Evolutionary conservation across 2,113 vertebrate genomes (phyloP), one percentile per base, ranked within the genome.

Genomic region (Blennius ocellaris): DNA sequence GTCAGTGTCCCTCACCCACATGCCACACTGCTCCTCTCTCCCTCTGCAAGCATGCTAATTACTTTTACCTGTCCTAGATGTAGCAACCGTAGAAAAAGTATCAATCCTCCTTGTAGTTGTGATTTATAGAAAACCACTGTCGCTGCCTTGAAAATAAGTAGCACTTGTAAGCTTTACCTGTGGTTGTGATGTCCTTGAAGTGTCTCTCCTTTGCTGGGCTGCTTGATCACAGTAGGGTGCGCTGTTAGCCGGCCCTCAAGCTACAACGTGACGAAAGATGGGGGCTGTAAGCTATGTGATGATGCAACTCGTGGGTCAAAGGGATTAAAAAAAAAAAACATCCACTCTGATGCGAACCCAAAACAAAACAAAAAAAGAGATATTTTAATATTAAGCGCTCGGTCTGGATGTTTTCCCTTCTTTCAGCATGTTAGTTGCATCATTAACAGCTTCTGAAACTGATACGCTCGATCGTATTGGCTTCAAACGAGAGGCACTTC

Each of bases 1-100:
- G 91, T 94, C 90, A 87, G 87, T 90, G 94, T 94, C 92, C 92
- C 90, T 92, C 87, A 93, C 92, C 92, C 92, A 94, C 93, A 93
- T 93, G 91, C 92, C 92, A 93, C 93, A 92, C 91, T 91, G 90
- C 92, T 91, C 92, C 93, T 94, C 87, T 94, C 90, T 91, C 90
- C 91, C 87, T 93, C 90, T 90, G 57, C 82, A 87, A 91, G 93
- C 93, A 94, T 94, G 93, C 86, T 50, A 30, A 85, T 60, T 47
- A 90, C 85, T 84, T 51, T 90, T 69, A 81, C 21, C 84, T 93
- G 89, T 93, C 83, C 37, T 91, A 92, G 87, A 86, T 72, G 74
- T 88, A 87, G 86, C 63, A 78, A 63, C 68, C 11, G 37, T 87
- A 77, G 73, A 76, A 57, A 9, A 50, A 14, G 63, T 84, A 76